These are phyloP conservation scores for Rhamnusium bicolor DNA, from an alignment of 2,888 invertebrate species.

Conservation along the genomic window DNA sequence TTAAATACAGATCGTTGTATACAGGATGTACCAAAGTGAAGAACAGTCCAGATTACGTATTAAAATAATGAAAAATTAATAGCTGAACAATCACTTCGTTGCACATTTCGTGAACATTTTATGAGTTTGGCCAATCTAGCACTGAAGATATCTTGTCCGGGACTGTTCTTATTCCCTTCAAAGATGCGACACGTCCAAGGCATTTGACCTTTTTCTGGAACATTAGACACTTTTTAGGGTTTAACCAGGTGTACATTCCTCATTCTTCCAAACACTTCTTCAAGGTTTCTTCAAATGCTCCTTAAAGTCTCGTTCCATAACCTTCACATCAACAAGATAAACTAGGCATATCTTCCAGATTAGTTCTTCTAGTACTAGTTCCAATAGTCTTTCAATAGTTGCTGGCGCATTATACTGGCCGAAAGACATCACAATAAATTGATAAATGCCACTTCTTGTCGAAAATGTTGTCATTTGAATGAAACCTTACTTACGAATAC, in stretches of 20 bases:
- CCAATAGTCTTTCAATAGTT: conserved; percentile 51
- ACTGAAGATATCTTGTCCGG: too few species aligned
- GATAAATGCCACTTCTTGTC: conserved; percentile 48
- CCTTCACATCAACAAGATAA: not conserved
- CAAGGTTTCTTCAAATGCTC: too few species aligned
- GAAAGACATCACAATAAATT: conserved; percentile 56
- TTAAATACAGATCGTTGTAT: too few species aligned
- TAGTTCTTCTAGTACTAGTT: conserved; percentile 43
- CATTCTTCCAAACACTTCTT: not conserved
- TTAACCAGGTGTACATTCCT: not conserved
- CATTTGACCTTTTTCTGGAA: not conserved
- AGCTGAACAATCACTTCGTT: too few species aligned
- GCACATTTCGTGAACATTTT: too few species aligned
- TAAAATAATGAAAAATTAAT: too few species aligned
- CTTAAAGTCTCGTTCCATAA: too few species aligned
- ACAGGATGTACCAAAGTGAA: too few species aligned
- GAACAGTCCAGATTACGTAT: too few species aligned
- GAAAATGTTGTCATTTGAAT: conserved; percentile 49
- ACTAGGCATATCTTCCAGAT: conserved; percentile 46
- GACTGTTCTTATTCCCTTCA: too few species aligned
- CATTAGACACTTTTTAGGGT: not conserved
- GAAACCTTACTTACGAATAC: conserved; percentile 45
- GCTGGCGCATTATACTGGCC: conserved; percentile 54
- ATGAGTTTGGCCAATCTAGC: too few species aligned
- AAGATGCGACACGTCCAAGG: not conserved